Evolutionary conservation across 2,888 invertebrate species (phyloP).

Genomic region (Cordylochernes scorpioides): DNA sequence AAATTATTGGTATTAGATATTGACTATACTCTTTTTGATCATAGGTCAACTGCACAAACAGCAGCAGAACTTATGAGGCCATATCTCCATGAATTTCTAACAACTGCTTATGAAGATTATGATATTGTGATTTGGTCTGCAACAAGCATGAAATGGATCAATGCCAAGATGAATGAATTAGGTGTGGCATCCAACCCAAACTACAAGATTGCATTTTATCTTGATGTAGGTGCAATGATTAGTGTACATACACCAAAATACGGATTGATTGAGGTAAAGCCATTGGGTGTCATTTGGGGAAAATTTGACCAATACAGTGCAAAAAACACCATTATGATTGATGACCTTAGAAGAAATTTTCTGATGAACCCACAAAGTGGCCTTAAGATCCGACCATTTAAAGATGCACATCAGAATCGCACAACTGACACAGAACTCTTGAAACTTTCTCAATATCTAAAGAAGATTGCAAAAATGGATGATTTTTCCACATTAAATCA

Average conservation of each 20-base stretch:
- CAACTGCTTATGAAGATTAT: slow-evolving; percentile 57
- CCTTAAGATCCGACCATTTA: slow-evolving; percentile 57
- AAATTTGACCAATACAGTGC: slow-evolving; percentile 61
- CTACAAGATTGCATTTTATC: slow-evolving; percentile 72
- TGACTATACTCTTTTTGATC: slow-evolving; percentile 28
- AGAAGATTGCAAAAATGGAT: slow-evolving; percentile 46
- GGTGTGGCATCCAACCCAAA: slow-evolving; percentile 53
- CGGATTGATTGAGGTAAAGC: slow-evolving; percentile 78
- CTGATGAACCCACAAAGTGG: slow-evolving; percentile 91
- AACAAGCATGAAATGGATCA: slow-evolving; percentile 93
- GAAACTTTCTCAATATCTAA: slow-evolving; percentile 46
- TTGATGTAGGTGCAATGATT: slow-evolving; percentile 82
- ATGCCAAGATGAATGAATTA: slow-evolving; percentile 77
- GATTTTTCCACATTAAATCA: slow-evolving; percentile 67
- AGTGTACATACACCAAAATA: slow-evolving; percentile 67
- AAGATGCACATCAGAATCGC: slow-evolving; percentile 65
- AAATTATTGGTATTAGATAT: slow-evolving; percentile 77
- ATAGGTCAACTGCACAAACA: slow-evolving; percentile 67
- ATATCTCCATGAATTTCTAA: slow-evolving; percentile 73
- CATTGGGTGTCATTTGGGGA: slow-evolving; percentile 87
- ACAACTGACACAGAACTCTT: slow-evolving; percentile 54
- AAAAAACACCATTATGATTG: slow-evolving; percentile 91
- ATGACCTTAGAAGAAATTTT: slow-evolving; percentile 80
- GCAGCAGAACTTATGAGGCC: slow-evolving; percentile 75
- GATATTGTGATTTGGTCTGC: slow-evolving; percentile 97